These are phyloP conservation scores for Aythya fuligula DNA, from an alignment of 2,797 vertebrate genomes.

Conservation along the genomic window DNA sequence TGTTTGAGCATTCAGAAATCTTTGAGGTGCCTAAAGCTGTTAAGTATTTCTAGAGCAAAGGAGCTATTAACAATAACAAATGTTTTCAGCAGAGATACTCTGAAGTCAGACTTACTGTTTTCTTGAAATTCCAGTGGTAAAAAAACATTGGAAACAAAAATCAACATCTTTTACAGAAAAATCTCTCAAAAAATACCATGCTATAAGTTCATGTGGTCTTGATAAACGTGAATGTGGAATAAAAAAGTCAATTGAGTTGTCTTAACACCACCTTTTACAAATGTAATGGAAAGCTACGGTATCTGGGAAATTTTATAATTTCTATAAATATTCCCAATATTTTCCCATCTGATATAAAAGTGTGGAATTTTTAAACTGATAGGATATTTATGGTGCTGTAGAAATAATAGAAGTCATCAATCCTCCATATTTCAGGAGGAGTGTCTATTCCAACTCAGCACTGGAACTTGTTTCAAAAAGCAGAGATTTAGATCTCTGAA, in stretches of 20 bases:
- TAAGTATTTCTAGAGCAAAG: not conserved
- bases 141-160: not conserved
- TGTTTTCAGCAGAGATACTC: not conserved
- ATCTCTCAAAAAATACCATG: not conserved
- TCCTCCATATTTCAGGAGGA: not conserved
- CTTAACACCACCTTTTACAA: not conserved
- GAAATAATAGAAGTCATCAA: not conserved
- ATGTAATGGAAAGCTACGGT: not conserved
- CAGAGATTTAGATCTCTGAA: not conserved
- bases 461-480: not conserved
- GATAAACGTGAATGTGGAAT: not conserved
- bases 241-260: not conserved
- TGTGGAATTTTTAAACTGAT: not conserved
- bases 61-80: not conserved
- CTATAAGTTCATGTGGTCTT: not conserved
- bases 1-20: not conserved
- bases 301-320: not conserved
- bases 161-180: not conserved
- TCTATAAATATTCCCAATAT: not conserved
- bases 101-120: not conserved
- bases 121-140: not conserved
- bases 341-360: not conserved
- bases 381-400: not conserved
- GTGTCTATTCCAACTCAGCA: not conserved
- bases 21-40: not conserved